These are phyloP conservation scores for Catharus bicknelli DNA, from an alignment of 2,113 vertebrate genomes.

Conservation along the genomic window DNA sequence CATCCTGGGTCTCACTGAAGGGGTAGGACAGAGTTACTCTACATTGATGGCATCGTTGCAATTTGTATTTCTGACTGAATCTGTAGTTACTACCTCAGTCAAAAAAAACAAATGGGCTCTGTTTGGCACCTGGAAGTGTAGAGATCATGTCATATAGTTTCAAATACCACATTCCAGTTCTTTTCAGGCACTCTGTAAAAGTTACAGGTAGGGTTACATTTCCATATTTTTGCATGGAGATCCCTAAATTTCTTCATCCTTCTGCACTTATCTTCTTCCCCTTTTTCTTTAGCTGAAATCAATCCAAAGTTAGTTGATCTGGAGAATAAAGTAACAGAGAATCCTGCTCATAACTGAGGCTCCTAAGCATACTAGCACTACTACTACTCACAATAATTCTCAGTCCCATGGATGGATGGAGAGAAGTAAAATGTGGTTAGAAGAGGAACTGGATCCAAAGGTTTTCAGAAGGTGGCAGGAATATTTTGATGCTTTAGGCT, in stretches of 20 bases:
- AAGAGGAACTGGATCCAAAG: neutral
- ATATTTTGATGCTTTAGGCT: neutral
- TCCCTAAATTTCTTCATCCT: neutral
- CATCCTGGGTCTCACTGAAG: neutral
- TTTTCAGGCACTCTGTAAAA: neutral
- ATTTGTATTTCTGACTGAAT: neutral
- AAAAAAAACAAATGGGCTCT: neutral
- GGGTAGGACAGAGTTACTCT: neutral
- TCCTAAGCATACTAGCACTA: neutral
- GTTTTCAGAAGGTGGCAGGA: neutral
- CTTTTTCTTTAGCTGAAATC: neutral
- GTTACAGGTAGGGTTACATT: neutral
- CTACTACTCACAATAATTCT: neutral
- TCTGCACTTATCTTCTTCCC: neutral
- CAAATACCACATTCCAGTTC: neutral
- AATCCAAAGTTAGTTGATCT: neutral
- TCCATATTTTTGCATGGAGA: neutral
- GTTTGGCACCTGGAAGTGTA: neutral
- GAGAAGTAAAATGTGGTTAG: neutral
- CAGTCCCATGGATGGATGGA: neutral
- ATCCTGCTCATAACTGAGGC: neutral
- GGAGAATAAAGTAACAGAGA: neutral
- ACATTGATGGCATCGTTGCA: fast-evolving
- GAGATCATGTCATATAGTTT: fast-evolving
- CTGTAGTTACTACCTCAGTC: neutral